Base-by-base conservation (phyloP, 2,888 invertebrate genomes). In the Halocaridina rubra region DNA sequence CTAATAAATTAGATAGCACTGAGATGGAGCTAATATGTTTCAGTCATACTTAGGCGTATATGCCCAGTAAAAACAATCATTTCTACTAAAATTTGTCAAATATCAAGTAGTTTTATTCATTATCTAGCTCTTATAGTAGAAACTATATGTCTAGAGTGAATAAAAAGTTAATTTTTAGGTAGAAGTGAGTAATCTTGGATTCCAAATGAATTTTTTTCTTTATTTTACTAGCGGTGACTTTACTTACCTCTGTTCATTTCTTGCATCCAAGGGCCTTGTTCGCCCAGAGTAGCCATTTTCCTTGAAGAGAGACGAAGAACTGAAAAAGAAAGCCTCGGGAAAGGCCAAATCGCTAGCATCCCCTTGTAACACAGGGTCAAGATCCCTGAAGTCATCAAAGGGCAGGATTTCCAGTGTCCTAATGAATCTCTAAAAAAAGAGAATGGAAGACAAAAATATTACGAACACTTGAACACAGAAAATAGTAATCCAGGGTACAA, bases 331-430 rank as follows among this genome's bases (percentile, higher is more conserved):
- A 59, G n/a, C 61, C 74, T 1, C 74, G 19, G 29, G 74, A 53
- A 74, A 39, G 53, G 64, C 30, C 29, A 77, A 24, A 19, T 16
- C 32, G 2, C 59, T 59, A 2, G 7, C 53, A 0, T 16, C 19
- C 22, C 46, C 16, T 3, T 61, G 22, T 13, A 74, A 4, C 8
- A 32, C 27, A 2, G 61, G 74, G 24, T 80, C 74, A 8, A 61
- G 0, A 27, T 61, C 39, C 13, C 71, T 61, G 8, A 72, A 19
- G n/a, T 39, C 80, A 24, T 57, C 53, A 22, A 74, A 24, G 1
- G 13, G 72, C 1, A 61, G 80, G 19, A 80, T 53, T 30, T 72
- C 32, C 13, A 80, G 5, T 29, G 72, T 72, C 3, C 80, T 71
- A n/a, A 39, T 72, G 7, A 39, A 59, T 3, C 80, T 57, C 7